Conservation (phyloP, 2,888 invertebrate species). For the Azorinus chamasolen region DNA sequence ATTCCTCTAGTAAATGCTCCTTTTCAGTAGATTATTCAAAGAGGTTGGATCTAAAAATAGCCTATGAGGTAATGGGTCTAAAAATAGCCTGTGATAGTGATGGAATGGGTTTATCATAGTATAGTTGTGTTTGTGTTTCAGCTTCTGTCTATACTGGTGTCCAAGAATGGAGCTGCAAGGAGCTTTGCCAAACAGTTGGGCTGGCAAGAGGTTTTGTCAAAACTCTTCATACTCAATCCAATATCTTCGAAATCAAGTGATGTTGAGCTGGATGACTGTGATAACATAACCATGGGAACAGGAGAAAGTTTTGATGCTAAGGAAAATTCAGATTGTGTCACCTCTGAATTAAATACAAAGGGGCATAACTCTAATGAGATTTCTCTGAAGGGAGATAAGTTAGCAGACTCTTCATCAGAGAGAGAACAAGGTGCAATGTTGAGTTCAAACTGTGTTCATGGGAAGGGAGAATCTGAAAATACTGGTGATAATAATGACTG, state of each 20-base stretch:
- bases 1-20: too few species aligned
- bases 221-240: conserved; percentile 76
- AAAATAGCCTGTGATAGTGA: too few species aligned
- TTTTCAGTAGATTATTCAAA: too few species aligned
- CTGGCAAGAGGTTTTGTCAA: conserved; percentile 88
- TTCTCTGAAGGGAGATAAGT: conserved; percentile 13
- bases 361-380: conserved; percentile 33
- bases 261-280: conserved; percentile 31
- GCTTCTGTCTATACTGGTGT: conserved; percentile 80
- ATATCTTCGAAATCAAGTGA: conserved; percentile 40
- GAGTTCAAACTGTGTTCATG: conserved; percentile 29
- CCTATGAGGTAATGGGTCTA: too few species aligned
- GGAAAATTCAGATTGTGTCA: neutral
- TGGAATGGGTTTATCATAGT: too few species aligned
- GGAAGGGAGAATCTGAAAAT: conserved; percentile 5
- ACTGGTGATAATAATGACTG: conserved; percentile 7
- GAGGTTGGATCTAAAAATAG: too few species aligned
- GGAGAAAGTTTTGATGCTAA: conserved; percentile 23
- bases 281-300: conserved; percentile 27
- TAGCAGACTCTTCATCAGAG: conserved; percentile 1
- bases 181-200: conserved; percentile 85
- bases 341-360: conserved; percentile 19
- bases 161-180: conserved; percentile 78
- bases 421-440: conserved; percentile 7
- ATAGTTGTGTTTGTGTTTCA: conserved; percentile 60